A percentile compares a stretch with the other conserved stretches of the same genome.
These are phyloP conservation scores for Melikaiella ostensackeni DNA, from an alignment of 2,888 invertebrate species.

Conservation along the genomic window DNA sequence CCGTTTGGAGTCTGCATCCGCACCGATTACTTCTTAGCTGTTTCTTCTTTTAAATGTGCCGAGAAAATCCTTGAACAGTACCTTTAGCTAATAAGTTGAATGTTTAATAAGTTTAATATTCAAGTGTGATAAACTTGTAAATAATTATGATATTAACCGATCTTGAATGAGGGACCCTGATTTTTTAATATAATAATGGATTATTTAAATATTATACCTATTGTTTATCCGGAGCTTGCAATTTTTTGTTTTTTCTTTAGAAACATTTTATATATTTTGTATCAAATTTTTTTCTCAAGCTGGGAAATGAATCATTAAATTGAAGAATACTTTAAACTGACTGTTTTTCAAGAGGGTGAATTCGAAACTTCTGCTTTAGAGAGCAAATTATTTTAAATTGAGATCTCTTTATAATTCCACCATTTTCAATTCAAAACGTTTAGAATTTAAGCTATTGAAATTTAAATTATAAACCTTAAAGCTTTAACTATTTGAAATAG, in stretches of 20 bases:
- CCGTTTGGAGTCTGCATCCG: slow-evolving; percentile 73
- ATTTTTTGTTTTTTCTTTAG: neutral
- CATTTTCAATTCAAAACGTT: too few species aligned
- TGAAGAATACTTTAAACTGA: too few species aligned
- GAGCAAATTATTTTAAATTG: too few species aligned
- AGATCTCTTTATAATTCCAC: too few species aligned
- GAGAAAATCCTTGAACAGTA: neutral
- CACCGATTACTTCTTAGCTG: slow-evolving; percentile 66
- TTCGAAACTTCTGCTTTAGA: too few species aligned
- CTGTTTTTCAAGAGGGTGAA: too few species aligned
- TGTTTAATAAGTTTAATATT: neutral
- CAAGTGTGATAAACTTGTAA: neutral
- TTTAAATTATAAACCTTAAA: too few species aligned
- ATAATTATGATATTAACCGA: neutral
- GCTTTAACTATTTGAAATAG: too few species aligned
- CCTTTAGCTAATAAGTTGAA: neutral
- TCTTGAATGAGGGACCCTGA: neutral
- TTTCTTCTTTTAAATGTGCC: slow-evolving; percentile 48
- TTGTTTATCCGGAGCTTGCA: neutral
- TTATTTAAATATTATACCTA: neutral
- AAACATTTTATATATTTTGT: neutral
- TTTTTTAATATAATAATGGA: neutral
- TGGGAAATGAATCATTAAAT: too few species aligned
- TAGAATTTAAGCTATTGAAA: too few species aligned
- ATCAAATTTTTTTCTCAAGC: too few species aligned